phyloP scores from a whole-genome alignment of 2,113 vertebrate species.

The Henicopernis longicauda region DNA sequence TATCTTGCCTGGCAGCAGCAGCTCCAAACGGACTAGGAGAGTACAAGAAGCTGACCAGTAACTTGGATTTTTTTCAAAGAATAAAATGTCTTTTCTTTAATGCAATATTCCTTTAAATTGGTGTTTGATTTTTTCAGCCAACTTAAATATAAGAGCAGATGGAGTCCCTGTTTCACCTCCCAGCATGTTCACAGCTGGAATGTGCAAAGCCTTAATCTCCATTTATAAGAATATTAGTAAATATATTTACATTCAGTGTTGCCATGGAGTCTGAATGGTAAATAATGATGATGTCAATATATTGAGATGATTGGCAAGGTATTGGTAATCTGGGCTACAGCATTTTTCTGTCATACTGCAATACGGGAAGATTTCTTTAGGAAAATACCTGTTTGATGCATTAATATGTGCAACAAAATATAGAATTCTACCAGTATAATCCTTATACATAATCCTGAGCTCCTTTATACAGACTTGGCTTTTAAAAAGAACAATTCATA shows the following conservation, averaged over 20 bases:
- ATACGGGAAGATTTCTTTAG: background rate
- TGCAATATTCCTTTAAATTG: background rate
- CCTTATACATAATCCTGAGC: background rate
- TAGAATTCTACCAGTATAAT: background rate
- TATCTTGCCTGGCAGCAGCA: background rate
- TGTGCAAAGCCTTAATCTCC: background rate
- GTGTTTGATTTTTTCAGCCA: background rate
- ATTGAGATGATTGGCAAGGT: background rate
- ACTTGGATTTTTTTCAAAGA: background rate
- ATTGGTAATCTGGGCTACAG: background rate
- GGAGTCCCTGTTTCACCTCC: background rate
- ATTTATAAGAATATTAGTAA: background rate
- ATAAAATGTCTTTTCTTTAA: background rate
- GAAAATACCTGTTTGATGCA: background rate
- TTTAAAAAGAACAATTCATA: background rate
- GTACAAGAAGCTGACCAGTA: background rate
- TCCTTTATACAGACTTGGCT: background rate
- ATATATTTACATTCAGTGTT: conserved; percentile 14
- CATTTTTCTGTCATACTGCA: background rate
- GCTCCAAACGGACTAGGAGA: background rate
- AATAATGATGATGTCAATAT: background rate
- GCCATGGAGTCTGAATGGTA: background rate
- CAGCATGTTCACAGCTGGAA: conserved; percentile 7
- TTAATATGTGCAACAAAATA: background rate
- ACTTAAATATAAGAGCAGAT: background rate